A percentile compares a stretch with the other conserved stretches of the same genome.
These are phyloP conservation scores for Synanthedon tipuliformis DNA, from an alignment of 2,888 invertebrate genomes.

Conservation along the genomic window DNA sequence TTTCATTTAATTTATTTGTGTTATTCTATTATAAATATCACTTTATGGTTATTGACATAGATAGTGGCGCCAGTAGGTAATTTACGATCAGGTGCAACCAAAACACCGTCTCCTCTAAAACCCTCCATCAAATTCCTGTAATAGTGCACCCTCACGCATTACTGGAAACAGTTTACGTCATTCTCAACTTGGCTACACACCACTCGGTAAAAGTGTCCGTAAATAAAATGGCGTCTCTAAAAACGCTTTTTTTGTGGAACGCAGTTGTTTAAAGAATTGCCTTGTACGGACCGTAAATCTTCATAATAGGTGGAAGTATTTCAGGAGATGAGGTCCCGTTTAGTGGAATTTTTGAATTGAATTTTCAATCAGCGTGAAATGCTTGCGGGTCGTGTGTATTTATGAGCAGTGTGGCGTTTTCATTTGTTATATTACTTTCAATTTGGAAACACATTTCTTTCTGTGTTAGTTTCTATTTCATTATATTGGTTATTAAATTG, in stretches of 20 bases:
- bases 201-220: conserved; percentile 25
- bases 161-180: conserved; percentile 21
- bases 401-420: background rate
- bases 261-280: conserved; percentile 32
- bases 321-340: conserved; percentile 4
- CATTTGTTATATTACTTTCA: too few species aligned
- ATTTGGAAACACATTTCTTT: too few species aligned
- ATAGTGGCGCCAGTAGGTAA: too few species aligned
- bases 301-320: conserved; percentile 18
- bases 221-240: conserved; percentile 29
- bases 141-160: background rate
- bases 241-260: conserved; percentile 31
- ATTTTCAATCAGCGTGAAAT: background rate
- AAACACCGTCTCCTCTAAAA: background rate
- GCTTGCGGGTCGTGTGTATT: background rate
- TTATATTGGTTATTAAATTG: too few species aligned
- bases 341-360: background rate
- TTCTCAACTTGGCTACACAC: conserved; percentile 33
- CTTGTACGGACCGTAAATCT: conserved; percentile 38
- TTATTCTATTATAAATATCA: too few species aligned
- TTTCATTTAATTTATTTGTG: too few species aligned
- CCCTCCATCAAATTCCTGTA: background rate
- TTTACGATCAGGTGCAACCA: too few species aligned
- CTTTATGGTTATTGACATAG: too few species aligned
- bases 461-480: too few species aligned